Conservation (phyloP, 2,113 vertebrate species). For the Calyptommatus sinebrachiatus region DNA sequence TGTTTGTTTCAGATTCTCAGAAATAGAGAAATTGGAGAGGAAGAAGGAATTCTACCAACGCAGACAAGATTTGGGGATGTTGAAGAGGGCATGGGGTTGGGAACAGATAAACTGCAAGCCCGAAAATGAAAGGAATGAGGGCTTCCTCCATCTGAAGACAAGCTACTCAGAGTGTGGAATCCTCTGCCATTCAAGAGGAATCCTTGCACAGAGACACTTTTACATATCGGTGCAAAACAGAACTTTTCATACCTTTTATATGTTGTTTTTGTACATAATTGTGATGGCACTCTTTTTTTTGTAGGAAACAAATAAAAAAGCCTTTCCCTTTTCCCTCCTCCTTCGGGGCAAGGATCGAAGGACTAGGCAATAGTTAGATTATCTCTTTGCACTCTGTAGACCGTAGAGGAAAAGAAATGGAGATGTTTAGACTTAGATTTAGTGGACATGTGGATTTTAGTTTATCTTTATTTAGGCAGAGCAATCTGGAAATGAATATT, state of each 20-base stretch:
- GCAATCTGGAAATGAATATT: neutral
- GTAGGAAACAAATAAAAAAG: constrained; percentile 66
- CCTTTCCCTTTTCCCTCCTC: neutral
- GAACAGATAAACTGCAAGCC: neutral
- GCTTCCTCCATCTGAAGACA: neutral
- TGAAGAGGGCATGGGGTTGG: neutral
- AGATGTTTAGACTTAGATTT: neutral
- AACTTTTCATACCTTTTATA: constrained; percentile 73
- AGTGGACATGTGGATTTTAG: neutral
- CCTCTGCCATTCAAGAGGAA: constrained; percentile 30
- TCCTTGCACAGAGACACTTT: constrained; percentile 60
- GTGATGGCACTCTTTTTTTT: constrained; percentile 69
- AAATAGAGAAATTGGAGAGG: constrained; percentile 26
- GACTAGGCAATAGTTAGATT: neutral
- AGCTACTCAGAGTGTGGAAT: neutral
- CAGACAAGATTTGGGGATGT: neutral
- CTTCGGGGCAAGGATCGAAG: rapidly evolving
- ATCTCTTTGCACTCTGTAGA: neutral
- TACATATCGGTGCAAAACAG: constrained; percentile 69
- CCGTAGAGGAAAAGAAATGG: neutral
- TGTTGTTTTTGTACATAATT: constrained; percentile 74
- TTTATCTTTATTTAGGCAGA: constrained; percentile 1
- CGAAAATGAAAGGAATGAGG: neutral
- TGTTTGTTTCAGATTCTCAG: constrained; percentile 42
- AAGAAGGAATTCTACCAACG: constrained; percentile 18